Conservation (phyloP, 2,113 vertebrate genomes). For the Corythornis vintsioides region DNA sequence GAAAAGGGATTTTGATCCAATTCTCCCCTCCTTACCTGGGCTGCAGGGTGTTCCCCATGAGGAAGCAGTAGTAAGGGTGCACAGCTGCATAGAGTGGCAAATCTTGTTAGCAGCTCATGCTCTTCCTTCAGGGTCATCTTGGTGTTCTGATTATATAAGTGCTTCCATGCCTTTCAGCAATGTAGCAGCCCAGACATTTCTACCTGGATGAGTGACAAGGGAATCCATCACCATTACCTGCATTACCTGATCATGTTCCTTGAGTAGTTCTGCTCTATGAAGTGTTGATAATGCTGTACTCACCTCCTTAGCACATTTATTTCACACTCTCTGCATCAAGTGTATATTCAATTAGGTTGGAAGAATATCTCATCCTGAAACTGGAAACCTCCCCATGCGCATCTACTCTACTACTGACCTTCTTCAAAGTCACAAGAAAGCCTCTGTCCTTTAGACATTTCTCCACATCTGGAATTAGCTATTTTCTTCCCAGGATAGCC, state of each 20-base stretch:
- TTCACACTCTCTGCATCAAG: not conserved
- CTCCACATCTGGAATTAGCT: slow-evolving; percentile 22
- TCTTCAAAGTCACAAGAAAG: slow-evolving; percentile 23
- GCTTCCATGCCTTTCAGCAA: not conserved
- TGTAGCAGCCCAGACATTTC: not conserved
- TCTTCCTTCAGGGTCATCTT: not conserved
- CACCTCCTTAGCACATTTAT: not conserved
- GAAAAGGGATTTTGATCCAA: not conserved
- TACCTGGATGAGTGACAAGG: not conserved
- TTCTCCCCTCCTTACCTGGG: not conserved
- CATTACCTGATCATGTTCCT: not conserved
- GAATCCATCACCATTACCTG: slow-evolving; percentile 11
- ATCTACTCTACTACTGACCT: slow-evolving; percentile 24
- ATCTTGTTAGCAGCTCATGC: not conserved
- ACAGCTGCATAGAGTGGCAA: not conserved
- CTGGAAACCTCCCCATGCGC: not conserved
- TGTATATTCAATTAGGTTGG: slow-evolving; percentile 10
- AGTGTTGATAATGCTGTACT: slow-evolving; percentile 6
- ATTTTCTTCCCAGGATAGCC: not conserved
- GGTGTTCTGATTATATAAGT: not conserved
- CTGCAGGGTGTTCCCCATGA: not conserved
- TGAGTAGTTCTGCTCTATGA: not conserved
- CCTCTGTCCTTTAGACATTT: not conserved
- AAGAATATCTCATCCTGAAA: slow-evolving; percentile 34
- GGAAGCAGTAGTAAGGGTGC: not conserved